These are phyloP conservation scores for Callopanchax toddi DNA, from an alignment of 2,113 vertebrate genomes.

Conservation along the genomic window DNA sequence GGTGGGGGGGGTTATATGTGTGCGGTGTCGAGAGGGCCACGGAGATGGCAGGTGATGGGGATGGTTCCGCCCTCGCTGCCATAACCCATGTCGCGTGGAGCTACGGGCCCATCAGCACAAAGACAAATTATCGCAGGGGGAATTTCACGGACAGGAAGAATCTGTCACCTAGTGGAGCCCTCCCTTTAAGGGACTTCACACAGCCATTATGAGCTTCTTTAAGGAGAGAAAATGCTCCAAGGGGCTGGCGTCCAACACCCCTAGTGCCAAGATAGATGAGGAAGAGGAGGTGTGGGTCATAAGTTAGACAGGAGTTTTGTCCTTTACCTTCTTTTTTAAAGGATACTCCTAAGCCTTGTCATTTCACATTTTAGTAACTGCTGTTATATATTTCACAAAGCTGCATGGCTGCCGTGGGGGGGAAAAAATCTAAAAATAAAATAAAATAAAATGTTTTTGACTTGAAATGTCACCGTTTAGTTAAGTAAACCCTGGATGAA, in stretches of 20 bases:
- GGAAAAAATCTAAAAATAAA: neutral
- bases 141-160: slow-evolving; percentile 85
- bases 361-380: neutral
- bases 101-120: slow-evolving; percentile 88
- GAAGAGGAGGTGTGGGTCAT: slow-evolving; percentile 56
- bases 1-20: slow-evolving; percentile 75
- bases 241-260: slow-evolving; percentile 60
- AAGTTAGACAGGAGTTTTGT: slow-evolving; percentile 63
- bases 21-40: slow-evolving; percentile 89
- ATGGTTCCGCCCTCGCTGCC: slow-evolving; percentile 84
- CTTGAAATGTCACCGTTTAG: too few species aligned
- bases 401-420: neutral
- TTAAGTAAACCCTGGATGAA: too few species aligned
- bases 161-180: slow-evolving; percentile 84
- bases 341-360: slow-evolving; percentile 8
- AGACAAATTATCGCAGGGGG: slow-evolving; percentile 90
- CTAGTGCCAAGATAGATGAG: slow-evolving; percentile 52
- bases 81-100: slow-evolving; percentile 83
- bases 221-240: slow-evolving; percentile 71
- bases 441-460: too few species aligned
- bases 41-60: slow-evolving; percentile 97
- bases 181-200: slow-evolving; percentile 76
- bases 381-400: neutral
- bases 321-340: slow-evolving; percentile 40
- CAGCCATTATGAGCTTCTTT: slow-evolving; percentile 79